Base-by-base conservation (phyloP, 2,797 vertebrate genomes). In the Notolepis coatsorum region DNA sequence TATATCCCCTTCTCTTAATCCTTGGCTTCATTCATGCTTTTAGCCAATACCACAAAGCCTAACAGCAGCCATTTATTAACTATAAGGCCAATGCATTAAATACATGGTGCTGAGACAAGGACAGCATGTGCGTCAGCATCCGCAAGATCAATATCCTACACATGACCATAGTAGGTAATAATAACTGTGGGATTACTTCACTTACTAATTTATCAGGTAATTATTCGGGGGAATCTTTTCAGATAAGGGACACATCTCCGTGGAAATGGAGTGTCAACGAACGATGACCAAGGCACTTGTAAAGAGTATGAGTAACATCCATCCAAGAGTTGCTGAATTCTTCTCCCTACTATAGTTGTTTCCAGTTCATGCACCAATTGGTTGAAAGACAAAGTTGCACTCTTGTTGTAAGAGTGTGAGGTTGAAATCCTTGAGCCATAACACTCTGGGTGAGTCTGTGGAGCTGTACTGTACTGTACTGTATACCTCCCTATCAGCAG, bases 381-480 rank as follows among this genome's bases (percentile, higher is more conserved):
- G 6, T 27, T 10, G 17, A 15, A 27, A 7, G 10, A 48, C 24
- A 20, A 4, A 25, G 43, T 46, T n/a, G n/a, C n/a, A n/a, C n/a
- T n/a, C n/a, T n/a, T n/a, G n/a, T n/a, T n/a, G n/a, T n/a, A n/a
- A n/a, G 43, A 46, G 5, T 10, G 20, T 28, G 45, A n/a, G n/a
- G 24, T 47, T n/a, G 43, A 7, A 38, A 15, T 27, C 13, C 7
- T 25, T 13, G 45, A 24, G 23, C 39, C 62, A 76, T 85, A 84
- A 85, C 86, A 63, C 50, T 70, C 17, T 61, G 28, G 42, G 52
- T 5, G 8, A 51, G 54, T 64, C 23, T 61, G 66, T 13, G 47
- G 42, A 49, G 51, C 38, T 42, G 37, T 65, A 73, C 68, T 68
- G 78, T 73, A 75, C 77, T n/a, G n/a, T n/a, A n/a, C n/a, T n/a